Conservation (phyloP, 2,888 invertebrate genomes). For the Brachypalpus laphriformis region DNA sequence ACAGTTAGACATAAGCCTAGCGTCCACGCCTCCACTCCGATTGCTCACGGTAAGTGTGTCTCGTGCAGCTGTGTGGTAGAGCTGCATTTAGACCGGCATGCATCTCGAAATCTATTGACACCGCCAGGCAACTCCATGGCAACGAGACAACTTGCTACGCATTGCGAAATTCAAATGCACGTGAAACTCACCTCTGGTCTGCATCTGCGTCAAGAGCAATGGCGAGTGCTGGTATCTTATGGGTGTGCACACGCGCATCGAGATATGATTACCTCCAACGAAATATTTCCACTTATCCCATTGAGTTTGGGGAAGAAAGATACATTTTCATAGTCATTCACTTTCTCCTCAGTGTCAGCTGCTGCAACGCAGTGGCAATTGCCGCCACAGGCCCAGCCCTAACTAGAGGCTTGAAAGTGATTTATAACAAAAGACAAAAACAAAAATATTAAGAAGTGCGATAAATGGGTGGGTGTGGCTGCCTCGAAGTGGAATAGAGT, state of each 20-base stretch:
- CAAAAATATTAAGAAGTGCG: constrained; percentile 14
- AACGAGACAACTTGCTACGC: constrained; percentile 39
- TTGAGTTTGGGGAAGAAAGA: constrained; percentile 2
- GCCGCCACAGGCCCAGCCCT: constrained; percentile 31
- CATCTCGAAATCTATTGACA: constrained; percentile 51
- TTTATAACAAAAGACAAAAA: constrained; percentile 13
- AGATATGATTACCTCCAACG: constrained; percentile 34
- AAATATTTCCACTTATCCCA: background rate
- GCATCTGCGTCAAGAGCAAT: constrained; percentile 5
- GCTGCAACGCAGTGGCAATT: constrained; percentile 31
- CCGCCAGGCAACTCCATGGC: constrained; percentile 10
- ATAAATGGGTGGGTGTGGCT: constrained; percentile 38
- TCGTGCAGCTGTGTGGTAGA: constrained; percentile 23
- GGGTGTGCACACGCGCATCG: constrained; percentile 48
- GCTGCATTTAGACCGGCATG: constrained; percentile 15
- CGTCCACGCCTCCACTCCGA: constrained; percentile 41
- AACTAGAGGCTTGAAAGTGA: constrained; percentile 11
- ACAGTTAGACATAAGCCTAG: constrained; percentile 2
- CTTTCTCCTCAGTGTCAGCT: constrained; percentile 55
- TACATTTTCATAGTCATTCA: constrained; percentile 19
- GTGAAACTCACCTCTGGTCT: constrained; percentile 27
- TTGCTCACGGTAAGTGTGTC: constrained; percentile 1
- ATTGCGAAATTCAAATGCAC: constrained; percentile 55
- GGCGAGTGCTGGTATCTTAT: background rate
- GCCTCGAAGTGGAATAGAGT: constrained; percentile 5